Evolutionary conservation across 1,140 invertebrate genomes (phyloP).

Genomic region (Brachionus plicatilis): DNA sequence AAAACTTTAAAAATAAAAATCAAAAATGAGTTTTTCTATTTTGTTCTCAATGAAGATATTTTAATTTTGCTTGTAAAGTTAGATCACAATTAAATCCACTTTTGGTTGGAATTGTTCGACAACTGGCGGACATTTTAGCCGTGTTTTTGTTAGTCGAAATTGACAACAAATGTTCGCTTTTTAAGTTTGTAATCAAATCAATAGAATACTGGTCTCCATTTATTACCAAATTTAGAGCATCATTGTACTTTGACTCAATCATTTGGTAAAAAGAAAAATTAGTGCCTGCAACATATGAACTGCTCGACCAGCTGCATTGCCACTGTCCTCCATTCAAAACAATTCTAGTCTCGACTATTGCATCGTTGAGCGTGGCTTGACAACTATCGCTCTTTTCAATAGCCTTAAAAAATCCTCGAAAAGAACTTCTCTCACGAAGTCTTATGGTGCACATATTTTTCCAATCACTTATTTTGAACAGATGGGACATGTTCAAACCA

Average conservation of each 20-base stretch:
- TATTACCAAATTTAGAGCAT: neutral
- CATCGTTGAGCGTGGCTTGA: neutral
- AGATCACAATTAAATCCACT: constrained; percentile 17
- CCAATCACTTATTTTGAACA: neutral
- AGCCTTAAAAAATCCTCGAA: neutral
- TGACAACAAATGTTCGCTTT: neutral
- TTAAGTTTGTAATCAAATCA: neutral
- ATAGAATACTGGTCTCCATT: neutral
- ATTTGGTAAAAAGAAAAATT: neutral
- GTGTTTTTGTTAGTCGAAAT: neutral
- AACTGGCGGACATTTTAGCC: neutral
- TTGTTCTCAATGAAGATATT: neutral
- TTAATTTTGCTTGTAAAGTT: neutral
- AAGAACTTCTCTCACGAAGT: neutral
- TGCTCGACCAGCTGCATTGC: constrained; percentile 8
- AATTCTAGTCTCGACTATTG: neutral
- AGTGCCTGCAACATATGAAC: neutral
- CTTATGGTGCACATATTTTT: neutral
- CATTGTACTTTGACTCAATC: neutral
- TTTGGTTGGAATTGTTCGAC: neutral
- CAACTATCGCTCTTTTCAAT: neutral
- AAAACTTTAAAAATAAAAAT: neutral
- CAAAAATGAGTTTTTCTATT: neutral
- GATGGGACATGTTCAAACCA: neutral
- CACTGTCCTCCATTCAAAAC: neutral